A percentile compares a stretch with the other conserved stretches of the same genome.
Evolutionary conservation across 2,797 vertebrate species (phyloP).

Genomic region (Lithobates sylvaticus): DNA sequence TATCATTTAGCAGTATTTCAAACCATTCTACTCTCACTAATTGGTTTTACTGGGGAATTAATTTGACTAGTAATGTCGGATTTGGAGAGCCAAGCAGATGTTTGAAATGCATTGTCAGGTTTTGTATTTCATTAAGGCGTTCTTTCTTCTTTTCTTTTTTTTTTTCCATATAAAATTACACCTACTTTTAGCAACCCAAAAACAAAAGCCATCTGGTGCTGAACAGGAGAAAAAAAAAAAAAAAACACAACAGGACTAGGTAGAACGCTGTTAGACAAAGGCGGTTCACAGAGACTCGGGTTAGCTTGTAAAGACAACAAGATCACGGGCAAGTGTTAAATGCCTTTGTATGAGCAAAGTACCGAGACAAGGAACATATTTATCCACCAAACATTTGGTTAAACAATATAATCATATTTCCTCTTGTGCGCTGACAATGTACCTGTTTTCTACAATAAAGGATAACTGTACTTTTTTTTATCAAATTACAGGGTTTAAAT

Average conservation of each 20-base stretch:
- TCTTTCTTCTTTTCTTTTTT: constrained; percentile 4
- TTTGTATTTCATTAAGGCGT: constrained; percentile 24
- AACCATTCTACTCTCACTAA: constrained; percentile 12
- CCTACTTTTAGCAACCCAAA: constrained; percentile 41
- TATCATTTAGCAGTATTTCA: constrained; percentile 30
- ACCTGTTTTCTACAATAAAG: too few species aligned
- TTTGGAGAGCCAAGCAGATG: constrained; percentile 46
- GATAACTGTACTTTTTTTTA: too few species aligned
- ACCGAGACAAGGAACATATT: too few species aligned
- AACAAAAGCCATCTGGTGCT: constrained; percentile 43
- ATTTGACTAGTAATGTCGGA: constrained; percentile 33
- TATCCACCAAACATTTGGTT: too few species aligned
- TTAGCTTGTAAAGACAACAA: not conserved
- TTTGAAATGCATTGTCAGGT: constrained; percentile 57
- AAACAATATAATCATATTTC: too few species aligned
- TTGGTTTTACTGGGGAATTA: constrained; percentile 44
- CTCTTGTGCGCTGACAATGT: too few species aligned
- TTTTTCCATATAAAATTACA: constrained; percentile 30
- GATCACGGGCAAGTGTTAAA: not conserved
- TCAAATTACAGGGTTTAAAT: too few species aligned
- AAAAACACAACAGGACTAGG: not conserved
- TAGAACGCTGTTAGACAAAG: not conserved
- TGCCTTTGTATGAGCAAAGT: not conserved
- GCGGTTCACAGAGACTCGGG: not conserved
- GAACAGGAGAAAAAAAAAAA: not conserved